These are phyloP conservation scores for Drosophila seclusa DNA, from an alignment of 2,888 invertebrate genomes.

Conservation along the genomic window DNA sequence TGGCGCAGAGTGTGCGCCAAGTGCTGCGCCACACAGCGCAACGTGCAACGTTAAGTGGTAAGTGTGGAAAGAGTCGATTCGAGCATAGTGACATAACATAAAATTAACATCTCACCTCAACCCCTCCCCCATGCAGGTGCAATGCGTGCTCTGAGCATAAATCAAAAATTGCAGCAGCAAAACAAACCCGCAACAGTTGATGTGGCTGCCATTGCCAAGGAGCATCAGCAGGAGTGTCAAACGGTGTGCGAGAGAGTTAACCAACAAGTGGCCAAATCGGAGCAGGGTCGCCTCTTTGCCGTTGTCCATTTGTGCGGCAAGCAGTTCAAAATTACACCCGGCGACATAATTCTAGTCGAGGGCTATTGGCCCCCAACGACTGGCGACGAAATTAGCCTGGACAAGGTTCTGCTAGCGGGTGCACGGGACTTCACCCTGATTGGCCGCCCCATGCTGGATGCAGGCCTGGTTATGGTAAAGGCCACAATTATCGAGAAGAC, in stretches of 20 bases:
- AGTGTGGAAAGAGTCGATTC: constrained; percentile 3
- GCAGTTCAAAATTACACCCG: constrained; percentile 93
- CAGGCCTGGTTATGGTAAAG: constrained; percentile 90
- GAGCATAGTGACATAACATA: constrained; percentile 63
- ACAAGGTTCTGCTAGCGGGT: constrained; percentile 93
- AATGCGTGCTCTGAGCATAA: constrained; percentile 71
- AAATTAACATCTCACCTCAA: constrained; percentile 30
- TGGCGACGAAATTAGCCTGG: constrained; percentile 91
- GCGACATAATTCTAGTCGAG: constrained; percentile 93
- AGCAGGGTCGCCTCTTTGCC: constrained; percentile 88
- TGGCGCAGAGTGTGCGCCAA: constrained; percentile 65
- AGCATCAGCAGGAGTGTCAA: constrained; percentile 68
- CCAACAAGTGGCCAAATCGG: constrained; percentile 64
- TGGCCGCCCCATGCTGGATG: constrained; percentile 91
- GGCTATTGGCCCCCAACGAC: constrained; percentile 93
- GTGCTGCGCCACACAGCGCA: constrained; percentile 61
- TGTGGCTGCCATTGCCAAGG: constrained; percentile 45
- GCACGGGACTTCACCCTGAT: constrained; percentile 92
- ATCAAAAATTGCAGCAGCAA: constrained; percentile 65
- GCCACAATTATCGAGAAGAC: constrained; percentile 94
- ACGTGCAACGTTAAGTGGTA: constrained; percentile 58
- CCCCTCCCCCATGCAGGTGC: constrained; percentile 54
- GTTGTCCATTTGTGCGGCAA: constrained; percentile 92
- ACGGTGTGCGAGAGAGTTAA: constrained; percentile 78
- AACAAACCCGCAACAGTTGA: constrained; percentile 48